Base-by-base conservation (phyloP, 2,113 vertebrate species). In the Prietella phreatophila region DNA sequence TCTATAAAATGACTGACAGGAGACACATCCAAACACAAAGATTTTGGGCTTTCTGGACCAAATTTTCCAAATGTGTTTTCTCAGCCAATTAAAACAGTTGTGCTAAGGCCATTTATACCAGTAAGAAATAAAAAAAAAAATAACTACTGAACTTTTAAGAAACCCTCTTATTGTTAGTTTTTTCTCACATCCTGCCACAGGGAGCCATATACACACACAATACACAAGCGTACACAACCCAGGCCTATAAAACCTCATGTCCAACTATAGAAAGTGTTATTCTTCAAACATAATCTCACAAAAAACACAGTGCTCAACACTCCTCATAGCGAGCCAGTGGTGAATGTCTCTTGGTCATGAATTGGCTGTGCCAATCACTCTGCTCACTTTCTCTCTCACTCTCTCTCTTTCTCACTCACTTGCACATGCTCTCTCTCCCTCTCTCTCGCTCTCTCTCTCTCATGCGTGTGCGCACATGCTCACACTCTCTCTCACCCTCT, bases 221-320 rank as follows among this genome's bases (percentile, higher is more conserved):
- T 53, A 8, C 85, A 87, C 65, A 91, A 63, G 88, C 84, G 87
- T 25, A 88, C 75, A 86, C 85, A 90, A 79, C 85, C 84, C 69
- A n/a, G n/a, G 36, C 36, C 39, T 50, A 63, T 86, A n/a, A 63
- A 78, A 85, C 36, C 71, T 39, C 22, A 13, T 78, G 84, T 60
- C 56, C 71, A 65, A 65, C 75, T 53, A 20, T 8, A 84, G 19
- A 4, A 65, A 80, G 42, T 42, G 56, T 50, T 61, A 13, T 27
- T 80, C 25, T 61, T 78, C 27, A 71, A 79, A 65, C 5, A 50
- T 39, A 39, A 80, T 61, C 42, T 55, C 85, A 53, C 14, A 55
- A 33, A 42, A 86, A 63, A 55, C 73, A 63, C 71, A 86, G 33
- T 53, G 11, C 76, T 69, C 47, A 61, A 53, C 39, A 84, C 39